Conservation (phyloP, 2,113 vertebrate species). For the Megaceryle torquata region DNA sequence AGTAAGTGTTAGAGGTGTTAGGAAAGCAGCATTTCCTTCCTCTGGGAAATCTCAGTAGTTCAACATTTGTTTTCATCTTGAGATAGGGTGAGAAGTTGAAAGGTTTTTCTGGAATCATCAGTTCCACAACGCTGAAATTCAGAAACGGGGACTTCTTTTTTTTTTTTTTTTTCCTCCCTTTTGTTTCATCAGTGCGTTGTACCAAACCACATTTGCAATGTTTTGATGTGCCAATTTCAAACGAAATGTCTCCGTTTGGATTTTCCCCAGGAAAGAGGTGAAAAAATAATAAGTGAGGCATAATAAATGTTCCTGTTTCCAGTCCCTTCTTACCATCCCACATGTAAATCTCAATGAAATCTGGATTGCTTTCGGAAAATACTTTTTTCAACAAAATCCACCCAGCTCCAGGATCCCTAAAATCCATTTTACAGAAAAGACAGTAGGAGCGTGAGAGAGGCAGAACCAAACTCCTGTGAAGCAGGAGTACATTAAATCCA, state of each 20-base stretch:
- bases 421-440: not conserved
- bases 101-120: constrained; percentile 55
- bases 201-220: not conserved
- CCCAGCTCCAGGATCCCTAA: not conserved
- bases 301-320: not conserved
- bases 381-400: not conserved
- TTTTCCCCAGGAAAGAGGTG: not conserved
- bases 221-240: constrained; percentile 53
- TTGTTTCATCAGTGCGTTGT: not conserved
- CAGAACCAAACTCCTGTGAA: not conserved
- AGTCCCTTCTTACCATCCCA: not conserved
- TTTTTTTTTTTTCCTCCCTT: not conserved
- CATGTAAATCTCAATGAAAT: not conserved
- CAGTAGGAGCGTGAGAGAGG: fast-evolving
- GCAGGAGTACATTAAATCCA: fast-evolving
- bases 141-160: not conserved
- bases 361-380: not conserved
- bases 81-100: constrained; percentile 66
- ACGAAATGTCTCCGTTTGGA: not conserved
- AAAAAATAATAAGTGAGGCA: not conserved
- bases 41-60: constrained; percentile 63
- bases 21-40: constrained; percentile 55
- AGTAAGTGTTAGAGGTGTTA: constrained; percentile 58
- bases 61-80: constrained; percentile 69
- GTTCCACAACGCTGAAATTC: constrained; percentile 21